Evolutionary conservation across 1,140 invertebrate species (phyloP).

Genomic region (Drosophila littoralis): DNA sequence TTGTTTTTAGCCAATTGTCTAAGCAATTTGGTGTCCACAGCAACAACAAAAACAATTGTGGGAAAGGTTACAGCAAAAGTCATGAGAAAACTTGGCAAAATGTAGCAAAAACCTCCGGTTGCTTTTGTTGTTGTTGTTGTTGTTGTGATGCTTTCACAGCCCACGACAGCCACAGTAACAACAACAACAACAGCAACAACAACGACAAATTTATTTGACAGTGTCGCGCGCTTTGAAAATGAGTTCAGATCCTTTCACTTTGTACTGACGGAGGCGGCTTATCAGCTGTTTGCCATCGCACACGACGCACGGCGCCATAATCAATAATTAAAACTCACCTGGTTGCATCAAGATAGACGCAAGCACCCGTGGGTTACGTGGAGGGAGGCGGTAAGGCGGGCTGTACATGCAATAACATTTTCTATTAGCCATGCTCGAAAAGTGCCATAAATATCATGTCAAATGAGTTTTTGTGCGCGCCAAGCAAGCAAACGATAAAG

Average conservation of each 20-base stretch:
- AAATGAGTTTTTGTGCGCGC: conserved; percentile 73
- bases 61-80: conserved; percentile 77
- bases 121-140: neutral
- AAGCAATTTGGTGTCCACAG: conserved; percentile 65
- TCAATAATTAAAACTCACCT: conserved; percentile 75
- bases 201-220: conserved; percentile 10
- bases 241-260: conserved; percentile 64
- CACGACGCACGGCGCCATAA: conserved; percentile 54
- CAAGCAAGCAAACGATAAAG: conserved; percentile 28
- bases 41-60: conserved; percentile 71
- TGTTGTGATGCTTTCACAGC: conserved; percentile 37
- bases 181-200: neutral
- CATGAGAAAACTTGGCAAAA: conserved; percentile 69
- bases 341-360: conserved; percentile 66
- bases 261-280: conserved; percentile 31
- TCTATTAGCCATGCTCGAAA: conserved; percentile 40
- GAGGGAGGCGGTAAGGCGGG: neutral
- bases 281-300: conserved; percentile 52
- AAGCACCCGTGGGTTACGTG: neutral
- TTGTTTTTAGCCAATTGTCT: conserved; percentile 65
- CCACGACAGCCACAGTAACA: neutral
- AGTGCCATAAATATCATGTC: conserved; percentile 68
- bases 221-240: conserved; percentile 3
- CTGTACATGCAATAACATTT: conserved; percentile 10
- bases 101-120: conserved; percentile 30